phyloP scores from a whole-genome alignment of 2,113 vertebrate genomes.

The Siphamia tubifer region DNA sequence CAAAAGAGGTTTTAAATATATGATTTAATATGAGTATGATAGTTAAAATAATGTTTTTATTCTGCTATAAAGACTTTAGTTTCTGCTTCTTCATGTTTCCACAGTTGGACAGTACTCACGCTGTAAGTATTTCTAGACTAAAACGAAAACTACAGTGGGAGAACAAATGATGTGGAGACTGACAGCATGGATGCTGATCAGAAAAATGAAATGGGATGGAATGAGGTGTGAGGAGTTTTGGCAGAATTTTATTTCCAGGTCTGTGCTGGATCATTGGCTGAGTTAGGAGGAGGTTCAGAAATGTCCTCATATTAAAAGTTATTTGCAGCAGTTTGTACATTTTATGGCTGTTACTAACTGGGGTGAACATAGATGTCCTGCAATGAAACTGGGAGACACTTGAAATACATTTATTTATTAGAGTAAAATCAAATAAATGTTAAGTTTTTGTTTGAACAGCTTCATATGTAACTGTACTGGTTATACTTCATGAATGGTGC shows the following conservation, averaged over 20 bases:
- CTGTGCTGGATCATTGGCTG: background rate
- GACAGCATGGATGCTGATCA: background rate
- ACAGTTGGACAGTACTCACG: background rate
- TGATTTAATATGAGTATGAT: conserved; percentile 6
- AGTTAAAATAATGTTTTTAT: background rate
- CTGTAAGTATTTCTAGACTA: background rate
- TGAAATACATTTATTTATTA: no score
- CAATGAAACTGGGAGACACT: no score
- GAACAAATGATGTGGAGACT: background rate
- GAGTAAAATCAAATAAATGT: no score
- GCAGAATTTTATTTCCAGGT: background rate
- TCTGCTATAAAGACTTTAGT: background rate
- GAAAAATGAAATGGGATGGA: conserved; percentile 1
- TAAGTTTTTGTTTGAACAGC: no score
- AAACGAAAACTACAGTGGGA: background rate
- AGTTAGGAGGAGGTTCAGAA: background rate
- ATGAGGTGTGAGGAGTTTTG: background rate
- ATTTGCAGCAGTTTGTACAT: background rate
- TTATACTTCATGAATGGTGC: no score
- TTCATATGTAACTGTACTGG: no score
- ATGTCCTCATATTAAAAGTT: background rate
- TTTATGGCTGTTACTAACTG: background rate
- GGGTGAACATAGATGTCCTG: no score
- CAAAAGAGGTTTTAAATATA: background rate
- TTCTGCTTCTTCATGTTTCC: background rate